A percentile compares a stretch with the other conserved stretches of the same genome.
These are phyloP conservation scores for Mesocricetus auratus DNA, from an alignment of 2,113 vertebrate genomes.

Conservation along the genomic window DNA sequence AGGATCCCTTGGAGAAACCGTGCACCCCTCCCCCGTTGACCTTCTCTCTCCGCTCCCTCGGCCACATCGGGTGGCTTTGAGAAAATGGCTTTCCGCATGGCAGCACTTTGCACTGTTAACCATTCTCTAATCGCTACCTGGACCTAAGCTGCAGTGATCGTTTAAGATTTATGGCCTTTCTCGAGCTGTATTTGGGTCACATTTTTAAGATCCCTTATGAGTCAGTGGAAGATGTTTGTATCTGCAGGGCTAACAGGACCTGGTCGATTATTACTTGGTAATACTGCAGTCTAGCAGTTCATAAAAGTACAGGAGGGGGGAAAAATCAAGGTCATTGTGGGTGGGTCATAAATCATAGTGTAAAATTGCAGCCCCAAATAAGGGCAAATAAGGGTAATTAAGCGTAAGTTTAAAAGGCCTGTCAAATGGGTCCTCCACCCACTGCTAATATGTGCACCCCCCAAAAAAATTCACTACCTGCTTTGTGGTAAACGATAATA, in stretches of 20 bases:
- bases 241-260: slow-evolving; percentile 57
- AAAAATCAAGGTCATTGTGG: slow-evolving; percentile 73
- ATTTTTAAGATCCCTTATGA: slow-evolving; percentile 59
- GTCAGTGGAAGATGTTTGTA: slow-evolving; percentile 46
- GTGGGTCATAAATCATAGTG: slow-evolving; percentile 50
- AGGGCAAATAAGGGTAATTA: slow-evolving; percentile 54
- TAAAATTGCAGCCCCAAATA: slow-evolving; percentile 59
- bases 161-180: slow-evolving; percentile 58
- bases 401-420: slow-evolving; percentile 51
- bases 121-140: not conserved
- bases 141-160: slow-evolving; percentile 21
- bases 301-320: slow-evolving; percentile 50
- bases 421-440: not conserved
- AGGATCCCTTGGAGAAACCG: not conserved
- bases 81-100: slow-evolving; percentile 23
- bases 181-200: slow-evolving; percentile 64
- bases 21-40: not conserved
- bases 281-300: slow-evolving; percentile 23
- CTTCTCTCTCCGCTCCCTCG: not conserved
- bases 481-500: slow-evolving; percentile 21
- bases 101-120: slow-evolving; percentile 49
- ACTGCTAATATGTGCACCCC: not conserved
- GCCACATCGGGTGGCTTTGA: not conserved
- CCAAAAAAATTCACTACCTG: not conserved
- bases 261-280: slow-evolving; percentile 49